Evolutionary conservation across 1,140 invertebrate genomes (phyloP).

Genomic region (Chionoecetes opilio): DNA sequence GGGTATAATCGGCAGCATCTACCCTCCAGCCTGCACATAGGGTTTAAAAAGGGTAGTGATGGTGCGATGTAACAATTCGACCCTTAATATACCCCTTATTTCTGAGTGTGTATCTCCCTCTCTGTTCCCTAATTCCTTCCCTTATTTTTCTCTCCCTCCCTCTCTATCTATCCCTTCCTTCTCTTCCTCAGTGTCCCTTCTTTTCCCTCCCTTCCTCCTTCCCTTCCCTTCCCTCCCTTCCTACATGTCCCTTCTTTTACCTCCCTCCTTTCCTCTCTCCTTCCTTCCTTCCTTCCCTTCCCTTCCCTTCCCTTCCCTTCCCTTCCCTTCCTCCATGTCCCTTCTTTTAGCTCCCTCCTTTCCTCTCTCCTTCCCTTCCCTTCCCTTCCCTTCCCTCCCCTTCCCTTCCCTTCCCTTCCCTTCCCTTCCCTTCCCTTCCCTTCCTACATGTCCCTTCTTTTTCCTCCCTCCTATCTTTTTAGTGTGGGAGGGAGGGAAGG

Average conservation of each 20-base stretch:
- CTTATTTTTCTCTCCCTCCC: neutral
- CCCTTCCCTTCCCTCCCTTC: too few relatives aligned
- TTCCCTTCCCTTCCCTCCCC: neutral
- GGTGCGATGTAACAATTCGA: too few relatives aligned
- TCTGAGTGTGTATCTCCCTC: too few relatives aligned
- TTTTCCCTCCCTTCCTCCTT: neutral
- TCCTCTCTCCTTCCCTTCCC: neutral
- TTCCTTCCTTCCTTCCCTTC: neutral
- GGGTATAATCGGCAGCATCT: too few relatives aligned
- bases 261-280: neutral
- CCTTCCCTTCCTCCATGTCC: neutral
- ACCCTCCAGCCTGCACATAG: too few relatives aligned
- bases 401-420: too few relatives aligned
- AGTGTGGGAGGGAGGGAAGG: neutral
- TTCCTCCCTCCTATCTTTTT: neutral
- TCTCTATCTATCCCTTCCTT: neutral
- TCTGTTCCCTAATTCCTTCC: too few relatives aligned
- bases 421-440: neutral
- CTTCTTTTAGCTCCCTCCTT: neutral
- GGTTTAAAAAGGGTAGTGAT: too few relatives aligned
- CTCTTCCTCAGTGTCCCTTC: too few relatives aligned
- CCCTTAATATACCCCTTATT: too few relatives aligned
- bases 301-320: neutral
- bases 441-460: neutral
- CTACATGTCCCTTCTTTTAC: neutral